Conservation (phyloP, 2,113 vertebrate species). For the Etheostoma cragini region DNA sequence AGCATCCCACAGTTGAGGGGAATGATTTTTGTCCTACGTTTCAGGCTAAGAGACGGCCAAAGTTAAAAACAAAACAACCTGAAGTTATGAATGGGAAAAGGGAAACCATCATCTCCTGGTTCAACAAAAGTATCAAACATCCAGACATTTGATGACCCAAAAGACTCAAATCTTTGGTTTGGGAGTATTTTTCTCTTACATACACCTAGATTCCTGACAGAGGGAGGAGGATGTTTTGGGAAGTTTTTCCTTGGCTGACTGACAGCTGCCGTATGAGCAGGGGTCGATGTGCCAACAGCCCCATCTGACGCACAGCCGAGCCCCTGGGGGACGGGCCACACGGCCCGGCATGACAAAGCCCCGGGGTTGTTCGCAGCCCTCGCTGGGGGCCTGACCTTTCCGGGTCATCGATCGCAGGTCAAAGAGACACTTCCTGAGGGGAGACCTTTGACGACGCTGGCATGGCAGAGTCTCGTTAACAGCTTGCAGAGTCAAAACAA, state of each 20-base stretch:
- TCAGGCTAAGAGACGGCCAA: constrained; percentile 14
- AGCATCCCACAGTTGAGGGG: constrained; percentile 8
- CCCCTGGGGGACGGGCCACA: constrained; percentile 65
- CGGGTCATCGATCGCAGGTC: constrained; percentile 84
- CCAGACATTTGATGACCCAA: constrained; percentile 15
- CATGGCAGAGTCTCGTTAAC: constrained; percentile 64
- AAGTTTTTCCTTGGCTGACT: constrained; percentile 63
- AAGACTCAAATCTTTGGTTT: constrained; percentile 20
- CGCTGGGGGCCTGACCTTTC: constrained; percentile 81
- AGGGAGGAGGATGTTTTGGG: constrained; percentile 55
- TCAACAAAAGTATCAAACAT: constrained; percentile 29
- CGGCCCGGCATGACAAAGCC: constrained; percentile 62
- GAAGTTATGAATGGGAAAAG: constrained; percentile 28
- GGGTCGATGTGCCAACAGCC: constrained; percentile 74
- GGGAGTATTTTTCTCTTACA: constrained; percentile 19
- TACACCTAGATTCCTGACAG: background rate
- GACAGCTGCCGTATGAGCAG: constrained; percentile 72
- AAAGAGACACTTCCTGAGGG: constrained; percentile 81
- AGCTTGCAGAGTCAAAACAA: constrained; percentile 57
- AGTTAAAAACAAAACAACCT: constrained; percentile 5
- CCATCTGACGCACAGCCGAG: constrained; percentile 65
- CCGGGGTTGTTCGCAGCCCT: constrained; percentile 69
- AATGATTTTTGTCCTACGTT: constrained; percentile 8
- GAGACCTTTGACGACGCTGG: constrained; percentile 74
- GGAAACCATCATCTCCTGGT: constrained; percentile 25